Conservation (phyloP, 2,113 vertebrate genomes). For the Agelaius tricolor region DNA sequence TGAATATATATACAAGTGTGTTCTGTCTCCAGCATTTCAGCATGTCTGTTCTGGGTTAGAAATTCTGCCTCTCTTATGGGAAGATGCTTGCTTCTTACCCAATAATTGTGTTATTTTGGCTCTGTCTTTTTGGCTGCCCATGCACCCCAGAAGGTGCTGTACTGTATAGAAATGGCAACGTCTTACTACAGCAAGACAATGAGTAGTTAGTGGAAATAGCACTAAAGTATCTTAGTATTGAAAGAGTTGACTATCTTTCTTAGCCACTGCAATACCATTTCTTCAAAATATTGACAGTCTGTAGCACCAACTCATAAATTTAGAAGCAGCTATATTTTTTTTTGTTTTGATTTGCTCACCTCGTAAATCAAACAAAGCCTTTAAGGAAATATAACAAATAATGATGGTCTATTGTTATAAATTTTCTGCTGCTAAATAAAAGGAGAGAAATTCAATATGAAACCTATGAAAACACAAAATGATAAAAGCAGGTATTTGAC, state of each 20-base stretch:
- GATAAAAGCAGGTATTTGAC: slow-evolving; percentile 15
- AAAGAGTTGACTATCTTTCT: slow-evolving; percentile 1
- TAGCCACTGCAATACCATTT: not conserved
- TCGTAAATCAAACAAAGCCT: slow-evolving; percentile 34
- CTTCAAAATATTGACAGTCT: slow-evolving; percentile 11
- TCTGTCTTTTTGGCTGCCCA: not conserved
- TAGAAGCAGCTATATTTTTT: not conserved
- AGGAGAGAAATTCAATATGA: not conserved
- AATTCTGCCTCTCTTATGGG: not conserved
- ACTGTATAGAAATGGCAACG: not conserved
- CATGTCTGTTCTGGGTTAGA: not conserved
- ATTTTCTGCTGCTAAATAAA: slow-evolving; percentile 24
- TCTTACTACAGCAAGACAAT: not conserved
- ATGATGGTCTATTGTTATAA: slow-evolving; percentile 24
- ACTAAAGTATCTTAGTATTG: not conserved
- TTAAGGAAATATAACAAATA: slow-evolving; percentile 38
- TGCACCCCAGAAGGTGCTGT: not conserved
- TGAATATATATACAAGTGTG: not conserved
- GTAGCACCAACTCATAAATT: slow-evolving; percentile 19
- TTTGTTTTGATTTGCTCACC: slow-evolving; percentile 8
- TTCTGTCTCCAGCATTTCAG: not conserved
- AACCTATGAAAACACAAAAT: slow-evolving; percentile 18
- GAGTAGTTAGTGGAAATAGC: not conserved
- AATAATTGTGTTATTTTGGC: not conserved
- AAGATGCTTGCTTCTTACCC: not conserved